A percentile compares a stretch with the other conserved stretches of the same genome.
Evolutionary conservation across 2,797 vertebrate genomes (phyloP).

Genomic region (Psittacula echo): DNA sequence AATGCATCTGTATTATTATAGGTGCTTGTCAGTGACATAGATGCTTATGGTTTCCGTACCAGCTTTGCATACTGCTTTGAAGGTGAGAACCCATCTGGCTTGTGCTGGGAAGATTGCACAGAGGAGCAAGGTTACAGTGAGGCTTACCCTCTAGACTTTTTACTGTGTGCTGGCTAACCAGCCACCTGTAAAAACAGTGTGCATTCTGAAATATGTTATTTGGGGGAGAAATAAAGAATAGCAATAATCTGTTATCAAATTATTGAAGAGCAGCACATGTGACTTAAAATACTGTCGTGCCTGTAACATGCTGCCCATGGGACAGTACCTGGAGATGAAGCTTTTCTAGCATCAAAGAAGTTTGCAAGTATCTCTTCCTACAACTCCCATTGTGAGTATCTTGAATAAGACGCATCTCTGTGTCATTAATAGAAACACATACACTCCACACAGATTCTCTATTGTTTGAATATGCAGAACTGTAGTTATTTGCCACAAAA

Average conservation of each 20-base stretch:
- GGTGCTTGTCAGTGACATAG: not conserved
- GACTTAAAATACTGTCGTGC: not conserved
- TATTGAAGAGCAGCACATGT: not conserved
- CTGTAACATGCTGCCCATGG: not conserved
- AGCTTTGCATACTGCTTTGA: not conserved
- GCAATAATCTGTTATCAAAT: not conserved
- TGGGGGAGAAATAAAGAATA: not conserved
- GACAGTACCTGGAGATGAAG: not conserved
- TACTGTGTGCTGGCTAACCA: not conserved
- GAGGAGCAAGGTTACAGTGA: not conserved
- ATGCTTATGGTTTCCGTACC: not conserved
- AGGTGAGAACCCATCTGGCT: not conserved
- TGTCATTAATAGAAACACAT: accelerated
- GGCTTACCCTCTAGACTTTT: not conserved
- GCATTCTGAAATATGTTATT: not conserved
- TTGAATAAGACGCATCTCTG: not conserved
- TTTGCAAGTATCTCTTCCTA: not conserved
- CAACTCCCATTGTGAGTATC: not conserved
- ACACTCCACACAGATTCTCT: accelerated
- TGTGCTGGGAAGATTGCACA: not conserved
- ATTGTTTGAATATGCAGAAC: not conserved
- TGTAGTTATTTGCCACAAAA: not conserved
- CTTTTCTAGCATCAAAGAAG: not conserved
- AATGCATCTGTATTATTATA: not conserved
- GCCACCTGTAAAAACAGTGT: not conserved